Percentiles rank a stretch among this genome's conserved stretches.
These are phyloP conservation scores for Magallana angulata DNA, from an alignment of 1,140 invertebrate species.

Conservation along the genomic window DNA sequence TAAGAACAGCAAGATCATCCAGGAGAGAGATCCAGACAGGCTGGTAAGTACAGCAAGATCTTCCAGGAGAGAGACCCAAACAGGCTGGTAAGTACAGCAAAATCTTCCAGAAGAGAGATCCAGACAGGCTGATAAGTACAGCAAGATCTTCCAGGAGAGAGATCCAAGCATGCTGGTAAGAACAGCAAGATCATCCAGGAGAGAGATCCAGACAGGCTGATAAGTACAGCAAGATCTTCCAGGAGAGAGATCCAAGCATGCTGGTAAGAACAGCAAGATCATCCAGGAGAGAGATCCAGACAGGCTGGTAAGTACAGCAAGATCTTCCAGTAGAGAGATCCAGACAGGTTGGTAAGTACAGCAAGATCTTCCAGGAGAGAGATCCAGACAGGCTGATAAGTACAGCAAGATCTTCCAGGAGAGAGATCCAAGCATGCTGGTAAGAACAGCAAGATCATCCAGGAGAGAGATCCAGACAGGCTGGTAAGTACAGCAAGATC, in stretches of 20 bases:
- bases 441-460: neutral
- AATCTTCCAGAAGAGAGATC: no score
- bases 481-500: neutral
- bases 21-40: no score
- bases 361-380: no score
- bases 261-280: neutral
- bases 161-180: neutral
- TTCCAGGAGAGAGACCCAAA: no score
- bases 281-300: neutral
- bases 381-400: no score
- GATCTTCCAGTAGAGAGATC: neutral
- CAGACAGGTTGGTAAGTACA: neutral
- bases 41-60: no score
- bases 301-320: slow-evolving; percentile 7
- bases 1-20: no score
- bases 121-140: no score
- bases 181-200: neutral
- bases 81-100: no score
- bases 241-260: neutral
- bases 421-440: no score
- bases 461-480: slow-evolving; percentile 10
- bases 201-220: neutral
- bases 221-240: neutral
- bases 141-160: no score
- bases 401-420: no score